These are phyloP conservation scores for Pediacus dermestoides DNA, from an alignment of 2,888 invertebrate species.

Conservation along the genomic window DNA sequence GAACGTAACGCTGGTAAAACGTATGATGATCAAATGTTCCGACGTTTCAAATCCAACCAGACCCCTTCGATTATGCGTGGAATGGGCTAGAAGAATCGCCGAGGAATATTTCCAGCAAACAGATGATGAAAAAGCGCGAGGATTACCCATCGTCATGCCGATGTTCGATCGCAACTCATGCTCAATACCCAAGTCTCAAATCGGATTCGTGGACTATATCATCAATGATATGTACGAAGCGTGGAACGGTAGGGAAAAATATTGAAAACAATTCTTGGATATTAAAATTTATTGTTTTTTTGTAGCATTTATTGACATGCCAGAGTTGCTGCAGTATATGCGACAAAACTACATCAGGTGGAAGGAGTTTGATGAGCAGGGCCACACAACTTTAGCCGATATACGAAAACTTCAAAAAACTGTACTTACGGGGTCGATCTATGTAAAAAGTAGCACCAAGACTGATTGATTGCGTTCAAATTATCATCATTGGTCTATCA, in stretches of 20 bases:
- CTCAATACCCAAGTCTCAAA: slow-evolving; percentile 96
- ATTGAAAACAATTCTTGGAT: not conserved
- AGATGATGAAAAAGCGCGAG: slow-evolving; percentile 87
- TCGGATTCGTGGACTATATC: slow-evolving; percentile 96
- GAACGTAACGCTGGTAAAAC: slow-evolving; percentile 80
- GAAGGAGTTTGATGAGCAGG: slow-evolving; percentile 80
- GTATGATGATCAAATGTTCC: slow-evolving; percentile 98
- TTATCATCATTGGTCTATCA: too few species aligned
- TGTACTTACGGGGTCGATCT: slow-evolving; percentile 38
- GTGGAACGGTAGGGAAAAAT: slow-evolving; percentile 85
- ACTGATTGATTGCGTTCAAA: slow-evolving; percentile 39
- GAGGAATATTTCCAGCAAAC: slow-evolving; percentile 98
- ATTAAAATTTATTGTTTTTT: slow-evolving; percentile 18
- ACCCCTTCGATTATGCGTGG: slow-evolving; percentile 76
- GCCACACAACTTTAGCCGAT: slow-evolving; percentile 68
- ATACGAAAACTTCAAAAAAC: slow-evolving; percentile 54
- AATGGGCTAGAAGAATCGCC: slow-evolving; percentile 94
- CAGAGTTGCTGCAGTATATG: slow-evolving; percentile 81
- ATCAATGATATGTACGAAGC: slow-evolving; percentile 97
- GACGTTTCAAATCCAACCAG: slow-evolving; percentile 97
- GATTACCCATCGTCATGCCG: slow-evolving; percentile 95
- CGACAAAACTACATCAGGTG: slow-evolving; percentile 85
- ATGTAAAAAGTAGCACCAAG: too few species aligned
- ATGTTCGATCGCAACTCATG: slow-evolving; percentile 94
- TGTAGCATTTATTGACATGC: slow-evolving; percentile 88